Evolutionary conservation across 2,113 vertebrate genomes (phyloP).

Genomic region (Xenopus laevis): DNA sequence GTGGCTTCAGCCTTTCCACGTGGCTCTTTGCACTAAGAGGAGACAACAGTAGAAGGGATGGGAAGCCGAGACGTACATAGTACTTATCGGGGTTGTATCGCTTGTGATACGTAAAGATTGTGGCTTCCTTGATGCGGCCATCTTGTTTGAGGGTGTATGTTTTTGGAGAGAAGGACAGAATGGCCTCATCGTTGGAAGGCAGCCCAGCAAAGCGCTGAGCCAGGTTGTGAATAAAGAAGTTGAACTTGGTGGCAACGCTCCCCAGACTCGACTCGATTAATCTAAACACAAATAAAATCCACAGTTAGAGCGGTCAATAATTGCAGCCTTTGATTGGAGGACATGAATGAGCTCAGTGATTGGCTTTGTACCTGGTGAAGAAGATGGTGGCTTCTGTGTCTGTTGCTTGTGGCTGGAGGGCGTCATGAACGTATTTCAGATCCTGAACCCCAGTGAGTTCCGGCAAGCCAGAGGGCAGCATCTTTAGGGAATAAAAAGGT

Average conservation of each 20-base stretch:
- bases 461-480: constrained; percentile 91
- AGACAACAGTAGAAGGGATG: too few relatives aligned
- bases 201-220: constrained; percentile 94
- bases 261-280: constrained; percentile 95
- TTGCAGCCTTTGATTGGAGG: too few relatives aligned
- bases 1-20: too few relatives aligned
- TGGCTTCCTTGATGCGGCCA: constrained; percentile 82
- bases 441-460: constrained; percentile 87
- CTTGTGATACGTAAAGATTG: constrained; percentile 96
- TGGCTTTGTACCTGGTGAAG: constrained; percentile 82
- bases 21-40: too few relatives aligned
- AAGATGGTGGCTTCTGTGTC: constrained; percentile 96
- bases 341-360: neutral
- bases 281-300: constrained; percentile 57
- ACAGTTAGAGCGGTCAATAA: neutral
- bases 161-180: constrained; percentile 91
- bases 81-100: constrained; percentile 97
- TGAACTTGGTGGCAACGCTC: constrained; percentile 96
- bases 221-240: constrained; percentile 98
- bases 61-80: constrained; percentile 74
- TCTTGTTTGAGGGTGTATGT: constrained; percentile 92
- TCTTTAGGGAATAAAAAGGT: too few relatives aligned
- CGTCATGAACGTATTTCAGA: too few relatives aligned
- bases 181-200: constrained; percentile 89
- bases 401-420: constrained; percentile 90